These are phyloP conservation scores for Hephaestus fuliginosus DNA, from an alignment of 2,797 vertebrate genomes.

Conservation along the genomic window DNA sequence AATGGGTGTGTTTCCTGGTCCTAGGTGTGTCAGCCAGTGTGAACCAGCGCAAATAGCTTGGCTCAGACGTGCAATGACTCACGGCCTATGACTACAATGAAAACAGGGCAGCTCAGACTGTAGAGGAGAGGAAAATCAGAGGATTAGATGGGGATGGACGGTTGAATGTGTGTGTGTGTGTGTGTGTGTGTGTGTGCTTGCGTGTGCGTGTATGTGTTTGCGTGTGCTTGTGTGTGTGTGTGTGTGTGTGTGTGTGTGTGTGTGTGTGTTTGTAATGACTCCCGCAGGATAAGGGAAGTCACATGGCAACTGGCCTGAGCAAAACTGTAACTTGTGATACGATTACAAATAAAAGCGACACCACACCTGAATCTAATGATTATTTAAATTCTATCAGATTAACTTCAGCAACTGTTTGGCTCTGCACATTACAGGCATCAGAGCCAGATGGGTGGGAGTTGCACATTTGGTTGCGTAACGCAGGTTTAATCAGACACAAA, in stretches of 20 bases:
- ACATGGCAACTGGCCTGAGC: slow-evolving; percentile 23
- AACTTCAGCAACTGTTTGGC: slow-evolving; percentile 35
- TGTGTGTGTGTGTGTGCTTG: slow-evolving; percentile 13
- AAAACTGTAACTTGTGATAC: slow-evolving; percentile 47
- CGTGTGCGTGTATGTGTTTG: slow-evolving; percentile 15
- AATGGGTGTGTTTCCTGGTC: slow-evolving; percentile 86
- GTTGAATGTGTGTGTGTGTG: slow-evolving; percentile 47
- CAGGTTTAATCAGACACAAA: slow-evolving; percentile 50
- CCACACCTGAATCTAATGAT: slow-evolving; percentile 45
- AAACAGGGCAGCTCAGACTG: slow-evolving; percentile 78
- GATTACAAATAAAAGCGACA: slow-evolving; percentile 30
- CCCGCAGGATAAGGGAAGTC: slow-evolving; percentile 54
- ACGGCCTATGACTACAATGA: slow-evolving; percentile 82
- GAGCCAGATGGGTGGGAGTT: slow-evolving; percentile 45
- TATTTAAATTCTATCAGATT: slow-evolving; percentile 42
- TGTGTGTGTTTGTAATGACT: slow-evolving; percentile 43
- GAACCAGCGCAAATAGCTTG: slow-evolving; percentile 84
- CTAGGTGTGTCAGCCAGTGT: slow-evolving; percentile 87
- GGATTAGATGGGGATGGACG: slow-evolving; percentile 76
- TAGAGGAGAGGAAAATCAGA: slow-evolving; percentile 72
- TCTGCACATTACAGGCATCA: not conserved
- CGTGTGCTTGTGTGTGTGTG: slow-evolving; percentile 20
- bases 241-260: slow-evolving; percentile 28
- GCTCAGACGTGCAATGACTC: slow-evolving; percentile 83
- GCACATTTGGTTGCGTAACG: slow-evolving; percentile 56